phyloP scores from a whole-genome alignment of 2,888 invertebrate genomes.

The Autographa pulchrina region DNA sequence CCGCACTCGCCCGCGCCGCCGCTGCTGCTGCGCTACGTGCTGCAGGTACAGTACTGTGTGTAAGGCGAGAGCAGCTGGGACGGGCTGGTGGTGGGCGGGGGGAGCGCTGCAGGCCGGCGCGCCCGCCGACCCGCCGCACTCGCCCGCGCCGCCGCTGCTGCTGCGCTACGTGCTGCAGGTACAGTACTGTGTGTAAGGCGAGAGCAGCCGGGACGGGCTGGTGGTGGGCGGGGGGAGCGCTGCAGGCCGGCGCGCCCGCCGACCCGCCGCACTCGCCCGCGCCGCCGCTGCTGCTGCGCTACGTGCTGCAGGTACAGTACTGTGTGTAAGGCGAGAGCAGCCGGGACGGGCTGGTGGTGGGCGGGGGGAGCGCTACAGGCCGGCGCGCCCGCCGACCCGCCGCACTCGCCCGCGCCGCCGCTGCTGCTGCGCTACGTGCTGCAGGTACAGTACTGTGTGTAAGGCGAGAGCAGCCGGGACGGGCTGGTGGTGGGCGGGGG shows the following conservation, averaged over 20 bases:
- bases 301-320: conserved; percentile 59
- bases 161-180: conserved; percentile 68
- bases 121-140: conserved; percentile 65
- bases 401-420: conserved; percentile 76
- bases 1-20: conserved; percentile 77
- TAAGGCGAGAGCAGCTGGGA: conserved; percentile 35
- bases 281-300: conserved; percentile 74
- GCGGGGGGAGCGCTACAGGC: conserved; percentile 60
- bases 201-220: conserved; percentile 45
- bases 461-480: conserved; percentile 34
- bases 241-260: conserved; percentile 56
- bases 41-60: conserved; percentile 53
- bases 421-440: conserved; percentile 68
- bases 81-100: conserved; percentile 57
- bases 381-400: conserved; percentile 60
- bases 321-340: conserved; percentile 31
- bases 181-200: conserved; percentile 18
- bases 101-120: conserved; percentile 61
- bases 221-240: conserved; percentile 66
- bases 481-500: conserved; percentile 65
- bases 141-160: conserved; percentile 76
- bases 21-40: conserved; percentile 68
- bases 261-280: conserved; percentile 72
- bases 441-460: conserved; percentile 51
- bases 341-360: conserved; percentile 63